phyloP scores from a whole-genome alignment of 2,888 invertebrate genomes.

The Ellobium chinense region DNA sequence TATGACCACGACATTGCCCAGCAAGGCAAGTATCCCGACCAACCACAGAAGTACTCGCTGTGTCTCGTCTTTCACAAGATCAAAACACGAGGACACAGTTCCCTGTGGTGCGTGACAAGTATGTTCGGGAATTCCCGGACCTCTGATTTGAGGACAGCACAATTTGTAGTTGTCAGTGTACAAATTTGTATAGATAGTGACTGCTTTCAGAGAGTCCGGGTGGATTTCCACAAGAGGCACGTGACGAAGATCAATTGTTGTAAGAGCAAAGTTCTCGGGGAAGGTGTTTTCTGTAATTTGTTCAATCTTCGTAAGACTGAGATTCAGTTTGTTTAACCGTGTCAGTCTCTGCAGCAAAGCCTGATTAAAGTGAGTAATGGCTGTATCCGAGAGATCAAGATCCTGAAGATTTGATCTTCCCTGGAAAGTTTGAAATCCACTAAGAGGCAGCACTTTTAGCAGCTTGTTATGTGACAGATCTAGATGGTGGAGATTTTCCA shows the following conservation, averaged over 20 bases:
- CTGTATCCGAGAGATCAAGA: background rate
- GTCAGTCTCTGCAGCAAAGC: background rate
- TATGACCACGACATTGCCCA: constrained; percentile 37
- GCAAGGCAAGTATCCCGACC: background rate
- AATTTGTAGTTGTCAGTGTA: constrained; percentile 8
- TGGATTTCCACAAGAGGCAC: background rate
- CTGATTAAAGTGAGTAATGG: background rate
- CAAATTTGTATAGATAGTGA: background rate
- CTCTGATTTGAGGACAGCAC: constrained; percentile 11
- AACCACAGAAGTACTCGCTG: background rate
- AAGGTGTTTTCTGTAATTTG: background rate
- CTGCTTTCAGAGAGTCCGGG: background rate
- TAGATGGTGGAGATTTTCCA: background rate
- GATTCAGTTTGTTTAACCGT: background rate
- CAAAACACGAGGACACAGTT: constrained; percentile 36
- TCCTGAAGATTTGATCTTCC: too few species aligned
- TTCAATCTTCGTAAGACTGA: background rate
- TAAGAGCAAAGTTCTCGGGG: background rate
- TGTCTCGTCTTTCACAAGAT: background rate
- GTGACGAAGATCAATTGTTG: background rate
- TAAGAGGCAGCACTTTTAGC: background rate
- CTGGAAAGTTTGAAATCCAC: too few species aligned
- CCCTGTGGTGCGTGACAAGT: constrained; percentile 24
- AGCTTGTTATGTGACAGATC: background rate
- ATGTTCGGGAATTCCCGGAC: background rate